These are phyloP conservation scores for Taphrorychus bicolor DNA, from an alignment of 2,888 invertebrate genomes.

Conservation along the genomic window DNA sequence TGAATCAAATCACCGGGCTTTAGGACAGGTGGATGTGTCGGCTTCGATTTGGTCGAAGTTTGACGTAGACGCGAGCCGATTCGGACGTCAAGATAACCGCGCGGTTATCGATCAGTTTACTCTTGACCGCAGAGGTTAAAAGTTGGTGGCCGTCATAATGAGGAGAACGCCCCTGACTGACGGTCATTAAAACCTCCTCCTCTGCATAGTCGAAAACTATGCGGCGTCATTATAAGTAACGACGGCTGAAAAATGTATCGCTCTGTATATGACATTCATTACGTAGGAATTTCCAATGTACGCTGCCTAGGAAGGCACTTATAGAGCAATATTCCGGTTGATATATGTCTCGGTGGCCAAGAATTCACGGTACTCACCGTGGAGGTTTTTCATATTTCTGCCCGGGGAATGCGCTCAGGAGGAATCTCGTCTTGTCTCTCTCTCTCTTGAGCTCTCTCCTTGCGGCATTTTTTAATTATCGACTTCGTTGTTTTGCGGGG, in stretches of 20 bases:
- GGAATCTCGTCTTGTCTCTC: constrained; percentile 4
- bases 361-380: constrained; percentile 16
- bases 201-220: constrained; percentile 14
- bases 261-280: constrained; percentile 34
- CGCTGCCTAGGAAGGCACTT: constrained; percentile 26
- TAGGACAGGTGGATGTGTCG: constrained; percentile 36
- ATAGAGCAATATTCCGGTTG: constrained; percentile 31
- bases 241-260: constrained; percentile 28
- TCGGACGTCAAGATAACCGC: constrained; percentile 26
- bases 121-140: neutral
- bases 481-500: neutral
- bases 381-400: constrained; percentile 18
- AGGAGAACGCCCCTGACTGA: neutral
- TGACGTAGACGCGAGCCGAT: constrained; percentile 15
- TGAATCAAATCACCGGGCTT: constrained; percentile 37
- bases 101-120: neutral
- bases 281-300: constrained; percentile 35
- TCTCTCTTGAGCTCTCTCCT: neutral
- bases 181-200: neutral
- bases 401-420: constrained; percentile 1
- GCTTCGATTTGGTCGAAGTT: constrained; percentile 29
- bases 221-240: constrained; percentile 25
- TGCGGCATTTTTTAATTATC: constrained; percentile 12
- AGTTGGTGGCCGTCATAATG: neutral
- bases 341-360: constrained; percentile 18